A percentile compares a stretch with the other conserved stretches of the same genome.
Evolutionary conservation across 2,888 invertebrate species (phyloP).

Genomic region (Temnothorax unifasciatus): DNA sequence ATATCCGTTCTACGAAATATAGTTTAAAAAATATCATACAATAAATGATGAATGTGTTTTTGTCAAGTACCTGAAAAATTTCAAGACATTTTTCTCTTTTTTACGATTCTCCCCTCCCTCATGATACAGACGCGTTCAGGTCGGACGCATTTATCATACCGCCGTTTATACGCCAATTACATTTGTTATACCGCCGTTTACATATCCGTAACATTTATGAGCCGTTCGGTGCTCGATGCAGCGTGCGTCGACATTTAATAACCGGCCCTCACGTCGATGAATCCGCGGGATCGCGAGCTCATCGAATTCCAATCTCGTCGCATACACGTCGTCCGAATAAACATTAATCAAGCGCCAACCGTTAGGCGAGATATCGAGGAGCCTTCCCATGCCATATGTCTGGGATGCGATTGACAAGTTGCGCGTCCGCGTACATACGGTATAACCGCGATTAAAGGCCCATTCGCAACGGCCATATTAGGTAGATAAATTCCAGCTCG

Average conservation of each 20-base stretch:
- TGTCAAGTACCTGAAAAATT: neutral
- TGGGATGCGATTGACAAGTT: constrained; percentile 67
- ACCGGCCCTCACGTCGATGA: constrained; percentile 49
- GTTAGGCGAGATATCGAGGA: constrained; percentile 57
- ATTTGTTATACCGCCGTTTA: constrained; percentile 45
- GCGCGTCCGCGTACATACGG: constrained; percentile 76
- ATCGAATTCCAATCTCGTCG: constrained; percentile 58
- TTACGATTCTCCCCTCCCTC: neutral
- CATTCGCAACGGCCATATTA: constrained; percentile 49
- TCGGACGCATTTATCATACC: constrained; percentile 28
- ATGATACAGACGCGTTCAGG: neutral
- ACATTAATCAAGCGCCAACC: constrained; percentile 57
- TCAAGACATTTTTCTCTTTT: neutral
- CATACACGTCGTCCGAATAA: constrained; percentile 53
- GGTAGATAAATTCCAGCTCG: constrained; percentile 16
- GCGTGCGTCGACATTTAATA: constrained; percentile 53
- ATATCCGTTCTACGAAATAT: neutral
- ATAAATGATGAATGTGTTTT: neutral
- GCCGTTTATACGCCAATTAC: constrained; percentile 44
- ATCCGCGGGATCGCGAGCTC: constrained; percentile 57
- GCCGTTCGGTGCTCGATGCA: constrained; percentile 45
- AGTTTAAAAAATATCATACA: neutral
- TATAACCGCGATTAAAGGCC: constrained; percentile 61
- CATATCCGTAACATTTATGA: constrained; percentile 55
- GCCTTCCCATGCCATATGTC: constrained; percentile 49